These are phyloP conservation scores for Xenopus tropicalis DNA, from an alignment of 2,113 vertebrate genomes.

Conservation along the genomic window DNA sequence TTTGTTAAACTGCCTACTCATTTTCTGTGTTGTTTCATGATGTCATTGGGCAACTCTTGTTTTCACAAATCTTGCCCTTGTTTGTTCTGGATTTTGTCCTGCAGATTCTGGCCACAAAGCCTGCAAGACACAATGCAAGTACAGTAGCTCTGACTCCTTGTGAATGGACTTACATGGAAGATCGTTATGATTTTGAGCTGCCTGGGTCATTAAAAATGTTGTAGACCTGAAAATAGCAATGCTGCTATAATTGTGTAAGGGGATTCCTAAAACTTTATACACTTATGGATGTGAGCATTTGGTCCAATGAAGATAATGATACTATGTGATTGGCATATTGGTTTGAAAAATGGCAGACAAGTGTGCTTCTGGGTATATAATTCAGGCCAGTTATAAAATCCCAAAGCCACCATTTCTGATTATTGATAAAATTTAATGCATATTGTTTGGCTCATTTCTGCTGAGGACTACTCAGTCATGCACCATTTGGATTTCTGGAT, in stretches of 20 bases:
- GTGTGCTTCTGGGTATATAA: no score
- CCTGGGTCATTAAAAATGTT: background rate
- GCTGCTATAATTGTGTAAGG: background rate
- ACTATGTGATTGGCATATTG: no score
- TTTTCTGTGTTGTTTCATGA: background rate
- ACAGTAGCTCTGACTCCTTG: slow-evolving; percentile 7
- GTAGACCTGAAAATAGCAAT: background rate
- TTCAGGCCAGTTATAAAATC: no score
- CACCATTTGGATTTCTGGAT: no score
- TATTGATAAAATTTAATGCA: no score
- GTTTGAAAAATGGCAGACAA: no score
- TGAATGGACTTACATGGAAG: background rate
- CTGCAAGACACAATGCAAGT: background rate
- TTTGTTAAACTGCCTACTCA: no score
- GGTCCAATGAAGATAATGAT: no score
- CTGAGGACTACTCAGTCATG: no score
- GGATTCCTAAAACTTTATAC: background rate
- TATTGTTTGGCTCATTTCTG: no score
- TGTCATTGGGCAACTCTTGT: slow-evolving; percentile 1
- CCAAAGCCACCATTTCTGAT: no score
- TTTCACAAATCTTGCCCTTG: background rate
- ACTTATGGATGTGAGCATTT: no score
- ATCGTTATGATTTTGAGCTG: background rate
- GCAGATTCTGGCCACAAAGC: background rate
- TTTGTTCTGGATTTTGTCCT: slow-evolving; percentile 5